Base-by-base conservation (phyloP, 2,888 invertebrate genomes). In the Xestia sexstrigata region DNA sequence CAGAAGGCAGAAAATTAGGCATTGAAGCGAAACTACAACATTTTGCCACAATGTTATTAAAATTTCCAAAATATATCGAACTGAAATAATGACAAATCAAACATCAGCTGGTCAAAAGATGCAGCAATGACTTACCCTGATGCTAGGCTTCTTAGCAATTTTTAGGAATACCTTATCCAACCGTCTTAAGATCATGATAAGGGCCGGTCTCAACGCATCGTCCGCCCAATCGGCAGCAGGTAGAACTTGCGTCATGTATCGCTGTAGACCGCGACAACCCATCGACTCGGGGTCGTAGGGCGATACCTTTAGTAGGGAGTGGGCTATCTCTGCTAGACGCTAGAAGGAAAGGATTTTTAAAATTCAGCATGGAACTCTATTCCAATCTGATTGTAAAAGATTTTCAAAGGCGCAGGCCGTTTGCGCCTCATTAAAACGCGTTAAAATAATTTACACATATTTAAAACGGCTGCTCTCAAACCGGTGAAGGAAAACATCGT, bases 221-320 rank as follows among this genome's bases (percentile, higher is more conserved):
- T 99, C 98, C 0, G 99, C 98, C 99, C 99, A 99, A 92, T 99
- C 99, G 0, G 99, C 99, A 0, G 98, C 98, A 0, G 99, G 99
- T 74, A 99, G 96, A 73, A 99, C 98, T 87, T 98, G 98, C 78
- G 98, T 98, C 99, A 99, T 99, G 91, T 99, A 99, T 84, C 98
- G 97, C 90, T 99, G 99, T 0, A 99, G 96, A 0, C 99, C 99
- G 52, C 98, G 97, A 89, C 99, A 99, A 0, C 98, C 98, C 99
- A 99, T 99, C 0, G 99, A 99, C 88, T 98, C 98, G 0, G 99
- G 98, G 96, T 99, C 99, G 94, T 99, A 99, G 0, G 99, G 99
- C 0, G 99, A 99, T 35, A 99, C 98, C 96, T 99, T 99, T 30
- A 99, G 97, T 26, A 99, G 96, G 17, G 99, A 99, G 93, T 99